These are phyloP conservation scores for Eptatretus burgeri DNA, from an alignment of 2,113 vertebrate species.

Conservation along the genomic window DNA sequence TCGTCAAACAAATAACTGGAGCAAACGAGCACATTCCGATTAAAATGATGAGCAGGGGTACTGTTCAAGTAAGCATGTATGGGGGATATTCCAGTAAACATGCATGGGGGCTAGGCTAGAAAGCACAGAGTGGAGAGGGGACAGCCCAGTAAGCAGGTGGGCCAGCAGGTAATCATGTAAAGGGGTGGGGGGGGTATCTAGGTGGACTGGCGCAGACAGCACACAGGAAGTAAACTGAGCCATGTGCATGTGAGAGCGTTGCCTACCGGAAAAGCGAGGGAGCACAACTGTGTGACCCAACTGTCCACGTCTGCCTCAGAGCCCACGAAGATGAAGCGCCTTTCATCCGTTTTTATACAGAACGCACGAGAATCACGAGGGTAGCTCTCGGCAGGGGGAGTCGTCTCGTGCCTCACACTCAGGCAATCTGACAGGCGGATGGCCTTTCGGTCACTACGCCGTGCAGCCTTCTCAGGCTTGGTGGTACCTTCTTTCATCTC, in stretches of 20 bases:
- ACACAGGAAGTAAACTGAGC: no score
- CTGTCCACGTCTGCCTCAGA: constrained; percentile 26
- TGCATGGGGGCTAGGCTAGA: no score
- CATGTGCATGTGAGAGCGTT: not conserved
- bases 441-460: constrained; percentile 53
- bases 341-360: constrained; percentile 61
- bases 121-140: no score
- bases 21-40: no score
- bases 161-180: no score
- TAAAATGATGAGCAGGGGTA: no score
- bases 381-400: constrained; percentile 27
- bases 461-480: constrained; percentile 26
- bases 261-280: constrained; percentile 65
- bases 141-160: no score
- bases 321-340: constrained; percentile 42
- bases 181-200: no score
- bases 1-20: no score
- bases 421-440: constrained; percentile 67
- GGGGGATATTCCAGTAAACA: no score
- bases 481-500: constrained; percentile 28
- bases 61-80: no score
- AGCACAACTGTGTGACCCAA: constrained; percentile 63
- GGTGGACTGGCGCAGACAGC: no score
- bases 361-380: constrained; percentile 51
- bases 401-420: constrained; percentile 27